phyloP scores from a whole-genome alignment of 2,797 vertebrate genomes.

The Cetoscarus ocellatus region DNA sequence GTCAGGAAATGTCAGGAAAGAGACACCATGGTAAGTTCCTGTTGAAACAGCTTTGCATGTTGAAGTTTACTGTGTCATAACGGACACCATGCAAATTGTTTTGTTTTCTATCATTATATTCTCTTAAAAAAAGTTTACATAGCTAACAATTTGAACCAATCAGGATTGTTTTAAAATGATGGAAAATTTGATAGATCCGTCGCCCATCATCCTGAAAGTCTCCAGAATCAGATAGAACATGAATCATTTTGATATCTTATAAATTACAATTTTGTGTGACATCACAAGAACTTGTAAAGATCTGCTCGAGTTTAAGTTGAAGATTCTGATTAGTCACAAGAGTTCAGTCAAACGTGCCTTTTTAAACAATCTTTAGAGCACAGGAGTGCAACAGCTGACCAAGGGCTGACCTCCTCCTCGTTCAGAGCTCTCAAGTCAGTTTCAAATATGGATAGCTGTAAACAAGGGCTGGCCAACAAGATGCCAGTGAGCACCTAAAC shows the following conservation, averaged over 20 bases:
- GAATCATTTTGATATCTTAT: too few relatives aligned
- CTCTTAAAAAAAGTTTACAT: not conserved
- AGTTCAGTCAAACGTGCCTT: too few relatives aligned
- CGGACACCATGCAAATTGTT: not conserved
- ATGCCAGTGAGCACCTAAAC: too few relatives aligned
- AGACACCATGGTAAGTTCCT: conserved; percentile 67
- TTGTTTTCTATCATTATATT: not conserved
- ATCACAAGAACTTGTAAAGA: not conserved
- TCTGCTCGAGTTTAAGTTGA: not conserved
- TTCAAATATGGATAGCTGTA: too few relatives aligned
- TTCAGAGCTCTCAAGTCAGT: too few relatives aligned
- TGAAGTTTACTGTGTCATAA: conserved; percentile 35
- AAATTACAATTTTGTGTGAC: too few relatives aligned
- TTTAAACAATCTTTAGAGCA: too few relatives aligned
- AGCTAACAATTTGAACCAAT: not conserved
- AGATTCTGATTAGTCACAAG: too few relatives aligned
- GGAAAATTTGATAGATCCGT: not conserved
- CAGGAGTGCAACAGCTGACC: too few relatives aligned
- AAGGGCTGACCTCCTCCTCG: too few relatives aligned
- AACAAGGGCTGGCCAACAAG: too few relatives aligned
- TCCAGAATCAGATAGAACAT: not conserved
- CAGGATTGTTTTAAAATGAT: too few relatives aligned
- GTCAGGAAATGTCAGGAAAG: conserved; percentile 75
- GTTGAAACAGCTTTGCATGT: conserved; percentile 36
- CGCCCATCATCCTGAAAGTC: not conserved